These are phyloP conservation scores for Pemphigus obesinymphae DNA, from an alignment of 1,140 invertebrate species.

Conservation along the genomic window DNA sequence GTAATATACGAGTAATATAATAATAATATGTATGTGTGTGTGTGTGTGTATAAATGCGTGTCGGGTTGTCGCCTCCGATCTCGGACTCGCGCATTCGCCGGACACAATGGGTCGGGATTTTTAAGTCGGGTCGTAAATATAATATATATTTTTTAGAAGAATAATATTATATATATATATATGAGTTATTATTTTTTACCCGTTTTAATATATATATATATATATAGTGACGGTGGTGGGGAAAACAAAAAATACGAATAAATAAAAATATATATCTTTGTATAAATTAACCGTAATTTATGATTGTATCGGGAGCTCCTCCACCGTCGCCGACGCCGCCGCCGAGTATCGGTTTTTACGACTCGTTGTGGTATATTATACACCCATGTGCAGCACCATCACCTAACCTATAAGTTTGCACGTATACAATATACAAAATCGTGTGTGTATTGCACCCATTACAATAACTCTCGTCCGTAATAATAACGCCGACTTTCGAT, in stretches of 20 bases:
- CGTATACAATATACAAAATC: not conserved
- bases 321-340: not conserved
- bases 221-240: not conserved
- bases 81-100: not conserved
- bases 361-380: not conserved
- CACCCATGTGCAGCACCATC: not conserved
- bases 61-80: conserved; percentile 39
- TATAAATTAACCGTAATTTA: conserved; percentile 42
- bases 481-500: conserved; percentile 35
- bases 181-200: conserved; percentile 11
- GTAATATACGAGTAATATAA: not conserved
- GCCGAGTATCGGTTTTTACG: conserved; percentile 30
- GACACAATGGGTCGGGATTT: conserved; percentile 27
- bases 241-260: conserved; percentile 9
- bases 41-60: not conserved
- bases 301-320: conserved; percentile 38
- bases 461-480: conserved; percentile 25
- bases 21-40: too few species aligned
- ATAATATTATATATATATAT: conserved; percentile 15
- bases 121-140: conserved; percentile 33
- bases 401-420: too few species aligned
- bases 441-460: not conserved
- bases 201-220: conserved; percentile 35
- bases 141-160: not conserved
- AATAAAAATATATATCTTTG: conserved; percentile 37